Percentiles rank a stretch among this genome's conserved stretches.
Conservation (phyloP, 1,140 invertebrate genomes). For the Spodoptera litura region DNA sequence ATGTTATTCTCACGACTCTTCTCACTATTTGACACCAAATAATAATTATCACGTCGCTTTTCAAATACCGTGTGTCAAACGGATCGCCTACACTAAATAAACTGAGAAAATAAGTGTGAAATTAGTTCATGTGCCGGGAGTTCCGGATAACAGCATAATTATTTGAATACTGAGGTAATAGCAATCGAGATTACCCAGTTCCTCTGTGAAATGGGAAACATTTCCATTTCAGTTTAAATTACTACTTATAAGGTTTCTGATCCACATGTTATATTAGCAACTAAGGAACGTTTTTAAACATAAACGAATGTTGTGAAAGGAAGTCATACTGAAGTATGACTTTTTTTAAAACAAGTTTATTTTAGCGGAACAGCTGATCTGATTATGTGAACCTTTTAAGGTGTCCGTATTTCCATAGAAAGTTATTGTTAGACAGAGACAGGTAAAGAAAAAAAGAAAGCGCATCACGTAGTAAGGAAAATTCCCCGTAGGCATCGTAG, state of each 20-base stretch:
- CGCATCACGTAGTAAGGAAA: background rate
- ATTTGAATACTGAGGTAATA: constrained; percentile 6
- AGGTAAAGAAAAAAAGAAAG: background rate
- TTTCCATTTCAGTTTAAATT: too few relatives aligned
- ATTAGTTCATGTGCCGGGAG: constrained; percentile 36
- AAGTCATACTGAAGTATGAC: too few relatives aligned
- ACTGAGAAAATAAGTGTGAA: constrained; percentile 33
- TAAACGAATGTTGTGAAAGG: too few relatives aligned
- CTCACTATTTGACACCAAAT: constrained; percentile 52
- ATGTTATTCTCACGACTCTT: constrained; percentile 58
- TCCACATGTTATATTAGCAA: too few relatives aligned
- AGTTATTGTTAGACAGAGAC: background rate
- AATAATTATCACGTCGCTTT: constrained; percentile 51
- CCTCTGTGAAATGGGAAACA: background rate
- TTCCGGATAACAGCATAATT: constrained; percentile 15
- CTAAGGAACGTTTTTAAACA: too few relatives aligned
- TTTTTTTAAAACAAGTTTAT: background rate
- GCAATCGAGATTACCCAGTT: background rate
- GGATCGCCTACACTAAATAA: constrained; percentile 43
- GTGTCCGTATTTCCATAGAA: background rate
- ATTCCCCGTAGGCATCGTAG: background rate
- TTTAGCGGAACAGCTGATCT: background rate
- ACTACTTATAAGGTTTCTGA: too few relatives aligned
- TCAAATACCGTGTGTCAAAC: constrained; percentile 47
- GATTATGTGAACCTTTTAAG: background rate